Evolutionary conservation across 2,113 vertebrate species (phyloP), one percentile per base, ranked within the genome.

Genomic region (Pterocles burchelli): DNA sequence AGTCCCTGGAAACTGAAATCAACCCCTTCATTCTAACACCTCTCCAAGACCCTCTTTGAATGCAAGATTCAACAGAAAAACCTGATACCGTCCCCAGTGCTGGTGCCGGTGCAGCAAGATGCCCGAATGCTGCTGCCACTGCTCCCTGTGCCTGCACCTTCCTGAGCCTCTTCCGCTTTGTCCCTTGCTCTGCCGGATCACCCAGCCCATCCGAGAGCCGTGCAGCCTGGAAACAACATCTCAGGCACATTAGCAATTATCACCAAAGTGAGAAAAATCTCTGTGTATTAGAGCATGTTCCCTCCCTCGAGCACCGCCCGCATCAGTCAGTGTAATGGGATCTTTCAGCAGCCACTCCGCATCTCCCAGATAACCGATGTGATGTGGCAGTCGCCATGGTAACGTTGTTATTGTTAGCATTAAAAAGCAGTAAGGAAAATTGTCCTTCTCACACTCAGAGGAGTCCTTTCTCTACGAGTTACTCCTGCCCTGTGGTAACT

Each of bases 341-440:
- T 93, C 89, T 92, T 94, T 45, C 71, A 82, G 66, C 43, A 93
- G 88, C 94, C 87, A 45, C 79, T 57, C 86, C 52, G 77, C 92
- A 81, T 88, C 93, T 65, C 80, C 46, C 29, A 79, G 49, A 91
- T 61, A 84, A 81, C 61, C n/a, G 3, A 76, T 25, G 68, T 85
- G 77, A 66, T 86, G 78, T 34, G 75, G 87, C 78, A 77, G 96
- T 95, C 52, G 49, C 92, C 91, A 94, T 91, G 95, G 95, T 26
- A 95, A 97, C 85, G 16, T n/a, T 45, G 77, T 58, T 36, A 55
- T 85, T 68, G 90, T 66, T 45, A 59, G 93, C 34, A 95, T 93
- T 85, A 73, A 51, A 96, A 95, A 93, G 88, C 82, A 65, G 16
- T 31, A 71, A 11, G 67, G 83, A 85, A 97, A 96, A 93, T 70